Conservation (phyloP, 2,113 vertebrate genomes). For the Rhizomys pruinosus region DNA sequence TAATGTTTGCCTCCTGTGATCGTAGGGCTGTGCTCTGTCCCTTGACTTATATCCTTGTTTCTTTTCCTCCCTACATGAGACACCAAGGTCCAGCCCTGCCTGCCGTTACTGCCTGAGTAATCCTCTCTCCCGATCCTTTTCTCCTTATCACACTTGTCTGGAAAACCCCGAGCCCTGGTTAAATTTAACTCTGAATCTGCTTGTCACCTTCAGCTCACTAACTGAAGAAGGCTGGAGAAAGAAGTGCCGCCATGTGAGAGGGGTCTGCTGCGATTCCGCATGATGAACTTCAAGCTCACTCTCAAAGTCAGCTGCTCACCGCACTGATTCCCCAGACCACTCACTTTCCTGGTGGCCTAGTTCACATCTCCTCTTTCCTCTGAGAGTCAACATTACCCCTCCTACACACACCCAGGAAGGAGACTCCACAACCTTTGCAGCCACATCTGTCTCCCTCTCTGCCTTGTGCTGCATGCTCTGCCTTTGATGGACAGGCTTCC, state of each 20-base stretch:
- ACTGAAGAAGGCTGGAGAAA: not conserved
- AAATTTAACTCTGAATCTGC: not conserved
- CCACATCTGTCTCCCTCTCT: not conserved
- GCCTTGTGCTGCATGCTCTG: not conserved
- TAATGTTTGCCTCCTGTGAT: not conserved
- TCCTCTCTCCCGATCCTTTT: not conserved
- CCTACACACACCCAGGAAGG: conserved; percentile 1
- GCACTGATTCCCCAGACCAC: not conserved
- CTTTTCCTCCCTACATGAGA: not conserved
- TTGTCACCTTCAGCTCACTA: not conserved
- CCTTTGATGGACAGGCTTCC: not conserved
- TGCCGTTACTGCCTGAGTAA: not conserved
- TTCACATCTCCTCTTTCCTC: not conserved
- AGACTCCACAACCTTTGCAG: not conserved
- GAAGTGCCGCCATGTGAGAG: no score
- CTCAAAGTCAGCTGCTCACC: not conserved
- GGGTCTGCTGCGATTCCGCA: not conserved
- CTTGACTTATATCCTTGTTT: not conserved
- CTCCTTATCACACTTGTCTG: not conserved
- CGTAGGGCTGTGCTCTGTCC: not conserved
- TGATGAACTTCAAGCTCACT: not conserved
- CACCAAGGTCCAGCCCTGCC: not conserved
- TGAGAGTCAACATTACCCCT: not conserved
- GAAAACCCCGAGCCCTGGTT: not conserved
- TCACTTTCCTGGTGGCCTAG: not conserved